phyloP scores from a whole-genome alignment of 2,113 vertebrate species.

The Lamprotornis superbus region DNA sequence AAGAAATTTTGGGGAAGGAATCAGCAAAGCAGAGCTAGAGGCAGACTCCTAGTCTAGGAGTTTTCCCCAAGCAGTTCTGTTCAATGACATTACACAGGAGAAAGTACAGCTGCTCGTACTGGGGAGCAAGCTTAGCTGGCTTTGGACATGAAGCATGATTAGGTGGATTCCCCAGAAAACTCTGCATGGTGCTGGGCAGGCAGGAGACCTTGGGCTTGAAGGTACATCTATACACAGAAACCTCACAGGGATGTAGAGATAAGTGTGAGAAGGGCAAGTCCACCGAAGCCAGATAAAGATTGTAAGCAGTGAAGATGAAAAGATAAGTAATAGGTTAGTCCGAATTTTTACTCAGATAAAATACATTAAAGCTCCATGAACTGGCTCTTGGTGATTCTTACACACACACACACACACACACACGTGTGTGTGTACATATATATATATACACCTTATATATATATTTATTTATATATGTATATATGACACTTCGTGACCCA shows the following conservation, averaged over 20 bases:
- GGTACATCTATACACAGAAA: neutral
- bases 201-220: neutral
- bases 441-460: too few species aligned
- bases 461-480: neutral
- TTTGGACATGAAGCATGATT: rapidly evolving
- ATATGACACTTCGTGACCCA: neutral
- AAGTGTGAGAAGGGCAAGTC: neutral
- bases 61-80: neutral
- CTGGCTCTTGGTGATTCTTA: neutral
- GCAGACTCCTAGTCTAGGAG: neutral
- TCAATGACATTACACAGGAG: neutral
- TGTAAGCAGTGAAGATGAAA: neutral
- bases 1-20: neutral
- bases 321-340: neutral
- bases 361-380: neutral
- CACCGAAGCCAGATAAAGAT: neutral
- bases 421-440: rapidly evolving
- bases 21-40: neutral
- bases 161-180: neutral
- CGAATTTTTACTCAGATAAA: neutral
- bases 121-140: neutral
- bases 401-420: neutral
- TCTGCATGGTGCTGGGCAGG: neutral
- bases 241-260: neutral
- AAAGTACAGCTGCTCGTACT: neutral